Evolutionary conservation across 2,113 vertebrate genomes (phyloP), one percentile per base, ranked within the genome.

Genomic region (Poecile atricapillus): DNA sequence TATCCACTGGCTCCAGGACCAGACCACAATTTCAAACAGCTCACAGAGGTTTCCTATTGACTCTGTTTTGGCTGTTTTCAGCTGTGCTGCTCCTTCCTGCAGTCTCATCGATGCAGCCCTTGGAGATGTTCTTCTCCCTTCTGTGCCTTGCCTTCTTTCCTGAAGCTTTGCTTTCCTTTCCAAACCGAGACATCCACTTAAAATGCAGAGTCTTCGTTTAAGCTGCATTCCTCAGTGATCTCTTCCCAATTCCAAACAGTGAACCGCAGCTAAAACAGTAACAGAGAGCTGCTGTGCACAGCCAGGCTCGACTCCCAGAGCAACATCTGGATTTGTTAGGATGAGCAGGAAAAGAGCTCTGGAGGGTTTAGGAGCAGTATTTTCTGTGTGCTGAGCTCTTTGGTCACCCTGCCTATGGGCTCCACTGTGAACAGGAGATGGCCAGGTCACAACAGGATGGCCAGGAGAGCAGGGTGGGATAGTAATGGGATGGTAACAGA

Each of bases 121-220:
- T 56, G 4, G 33, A 20, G 31, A 78, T 81, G 89, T 49, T 75
- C 41, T 76, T 60, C 85, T 88, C 73, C 58, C 2, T 75, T n/a
- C 70, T 18, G 11, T 9, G 52, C 30, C 52, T 70, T 13, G 28
- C 69, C 86, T 67, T 13, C 24, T 46, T 92, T 87, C 87, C 74
- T 73, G 74, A 21, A 79, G 93, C 58, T 87, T 62, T 84, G 41
- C 93, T 95, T 89, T 84, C 41, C 93, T 95, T 89, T 82, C 89
- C 78, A 62, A 89, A 79, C 74, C 78, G 52, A 89, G 81, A 41
- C 53, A 53, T 20, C 64, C 77, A 27, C 73, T 76, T 49, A 53
- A 84, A 78, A 62, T 84, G 80, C 83, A 53, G 31, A 56, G 50
- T 22, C 58, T 81, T 80, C 15, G 1, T 70, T 70, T 55, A 5